Evolutionary conservation across 2,113 vertebrate genomes (phyloP), one percentile per base, ranked within the genome.

Genomic region (Nipponia nippon): DNA sequence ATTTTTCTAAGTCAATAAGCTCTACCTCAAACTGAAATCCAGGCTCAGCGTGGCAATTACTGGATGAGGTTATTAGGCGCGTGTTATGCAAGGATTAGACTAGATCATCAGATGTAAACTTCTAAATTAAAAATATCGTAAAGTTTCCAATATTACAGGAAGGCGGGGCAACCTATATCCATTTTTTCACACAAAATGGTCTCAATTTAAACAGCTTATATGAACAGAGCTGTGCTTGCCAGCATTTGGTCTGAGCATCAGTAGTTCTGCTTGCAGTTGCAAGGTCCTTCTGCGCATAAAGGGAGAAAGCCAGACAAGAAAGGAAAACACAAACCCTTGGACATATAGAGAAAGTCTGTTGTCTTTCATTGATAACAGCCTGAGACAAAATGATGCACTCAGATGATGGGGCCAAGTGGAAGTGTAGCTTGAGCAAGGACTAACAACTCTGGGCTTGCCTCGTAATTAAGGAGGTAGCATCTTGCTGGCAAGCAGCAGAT

Each of bases 1-100:
- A 69, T 96, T 93, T 95, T 97, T 95, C 84, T 91, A 94, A 91
- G 90, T 87, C 81, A 59, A 73, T 93, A 94, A 89, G 84, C 83
- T 95, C 81, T 97, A 95, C 94, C 97, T 97, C 95, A 94, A 93
- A 89, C 84, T 94, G 73, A 91, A 95, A 89, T 82, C 89, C 55
- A 79, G 89, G 83, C 70, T 85, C 1, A 0, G 50, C 69, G 77
- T 21, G 3, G 91, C 76, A 87, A 55, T 95, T 90, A 82, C 87
- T 96, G 81, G 65, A 76, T 87, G 70, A 94, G 89, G 58, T 87
- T 95, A 67, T 73, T 83, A 79, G 65, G 34, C 9, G 3, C 71
- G 55, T 53, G 49, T 82, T 94, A 56, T n/a, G 62, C 83, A 66
- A 86, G 83, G 50, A 70, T 89, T 87, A 93, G 72, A 58, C 77